Evolutionary conservation across 2,888 invertebrate genomes (phyloP).

Genomic region (Pteria penguin): DNA sequence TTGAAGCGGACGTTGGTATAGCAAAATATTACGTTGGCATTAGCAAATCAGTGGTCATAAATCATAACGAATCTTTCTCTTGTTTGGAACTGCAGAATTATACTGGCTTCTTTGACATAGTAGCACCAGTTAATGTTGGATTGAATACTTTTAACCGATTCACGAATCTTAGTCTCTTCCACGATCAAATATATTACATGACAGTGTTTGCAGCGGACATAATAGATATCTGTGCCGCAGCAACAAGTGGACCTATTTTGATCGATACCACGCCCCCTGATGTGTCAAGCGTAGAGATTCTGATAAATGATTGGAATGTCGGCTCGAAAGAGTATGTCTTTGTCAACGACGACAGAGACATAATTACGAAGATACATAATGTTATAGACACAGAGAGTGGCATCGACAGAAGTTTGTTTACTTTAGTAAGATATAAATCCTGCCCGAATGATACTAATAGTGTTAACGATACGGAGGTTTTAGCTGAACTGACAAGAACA

Average conservation of each 20-base stretch:
- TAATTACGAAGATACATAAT: conserved; percentile 20
- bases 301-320: conserved; percentile 18
- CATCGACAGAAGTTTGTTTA: conserved; percentile 10
- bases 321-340: conserved; percentile 3
- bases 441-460: conserved; percentile 13
- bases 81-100: background rate
- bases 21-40: conserved; percentile 36
- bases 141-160: conserved; percentile 12
- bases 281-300: background rate
- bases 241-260: conserved; percentile 5
- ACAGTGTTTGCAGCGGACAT: conserved; percentile 34
- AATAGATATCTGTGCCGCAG: conserved; percentile 23
- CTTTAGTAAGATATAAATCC: conserved; percentile 13
- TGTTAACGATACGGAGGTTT: background rate
- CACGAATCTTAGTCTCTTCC: conserved; percentile 26
- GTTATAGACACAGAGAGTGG: conserved; percentile 35
- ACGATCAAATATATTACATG: conserved; percentile 26
- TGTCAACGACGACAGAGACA: background rate
- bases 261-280: conserved; percentile 43
- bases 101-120: conserved; percentile 3
- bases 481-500: background rate
- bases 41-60: background rate
- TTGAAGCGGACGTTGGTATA: conserved; percentile 44
- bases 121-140: conserved; percentile 6
- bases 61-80: conserved; percentile 9